phyloP scores from a whole-genome alignment of 2,797 vertebrate genomes.

The Sternarchorhynchus goeldii region DNA sequence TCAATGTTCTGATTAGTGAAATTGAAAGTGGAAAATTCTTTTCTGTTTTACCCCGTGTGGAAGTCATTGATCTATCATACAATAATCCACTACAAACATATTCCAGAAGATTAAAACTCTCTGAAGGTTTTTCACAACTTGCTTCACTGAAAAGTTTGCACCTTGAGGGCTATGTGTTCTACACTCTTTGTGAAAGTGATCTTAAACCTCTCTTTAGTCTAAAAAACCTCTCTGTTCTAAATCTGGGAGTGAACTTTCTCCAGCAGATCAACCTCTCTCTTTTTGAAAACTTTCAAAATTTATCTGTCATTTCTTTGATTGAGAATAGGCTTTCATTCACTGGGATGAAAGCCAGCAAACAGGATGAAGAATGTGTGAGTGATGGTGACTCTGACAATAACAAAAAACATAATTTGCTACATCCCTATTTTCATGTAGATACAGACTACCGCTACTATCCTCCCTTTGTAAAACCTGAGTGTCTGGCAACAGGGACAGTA shows the following conservation, averaged over 20 bases:
- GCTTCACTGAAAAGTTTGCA: conserved; percentile 55
- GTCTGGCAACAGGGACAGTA: conserved; percentile 65
- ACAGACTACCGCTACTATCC: conserved; percentile 50
- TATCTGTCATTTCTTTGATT: conserved; percentile 66
- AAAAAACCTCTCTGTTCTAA: conserved; percentile 63
- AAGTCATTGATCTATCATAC: conserved; percentile 68
- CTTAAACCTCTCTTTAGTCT: conserved; percentile 61
- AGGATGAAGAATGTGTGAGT: background rate
- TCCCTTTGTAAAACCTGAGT: conserved; percentile 65
- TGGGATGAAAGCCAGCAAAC: background rate
- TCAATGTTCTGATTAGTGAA: conserved; percentile 60
- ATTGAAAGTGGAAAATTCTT: conserved; percentile 61
- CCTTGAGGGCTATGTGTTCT: conserved; percentile 66
- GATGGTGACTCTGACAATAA: background rate
- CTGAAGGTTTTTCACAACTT: conserved; percentile 59
- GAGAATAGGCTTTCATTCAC: conserved; percentile 65
- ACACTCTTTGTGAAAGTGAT: conserved; percentile 58
- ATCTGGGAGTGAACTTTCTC: conserved; percentile 71
- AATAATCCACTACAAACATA: conserved; percentile 56
- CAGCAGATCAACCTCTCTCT: conserved; percentile 60
- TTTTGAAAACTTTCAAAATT: conserved; percentile 62
- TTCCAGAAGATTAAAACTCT: conserved; percentile 50
- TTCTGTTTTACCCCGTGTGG: conserved; percentile 54
- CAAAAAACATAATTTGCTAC: background rate
- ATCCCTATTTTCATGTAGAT: conserved; percentile 52